Evolutionary conservation across 2,888 invertebrate genomes (phyloP).

Genomic region (Pollenia labialis): DNA sequence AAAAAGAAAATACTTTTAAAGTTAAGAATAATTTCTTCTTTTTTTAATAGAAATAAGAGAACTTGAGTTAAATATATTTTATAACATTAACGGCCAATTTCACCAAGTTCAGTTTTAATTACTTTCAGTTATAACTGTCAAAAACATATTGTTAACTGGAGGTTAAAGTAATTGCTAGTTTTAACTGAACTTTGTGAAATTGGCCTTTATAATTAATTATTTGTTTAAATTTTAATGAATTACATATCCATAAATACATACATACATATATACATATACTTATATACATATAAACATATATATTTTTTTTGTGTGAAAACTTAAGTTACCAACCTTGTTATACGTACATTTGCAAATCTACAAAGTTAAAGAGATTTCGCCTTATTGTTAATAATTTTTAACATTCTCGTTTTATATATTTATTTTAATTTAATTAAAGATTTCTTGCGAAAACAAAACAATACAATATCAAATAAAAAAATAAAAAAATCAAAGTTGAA

Average conservation of each 20-base stretch:
- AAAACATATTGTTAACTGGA: no score
- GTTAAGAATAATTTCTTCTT: background rate
- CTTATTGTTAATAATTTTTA: conserved; percentile 35
- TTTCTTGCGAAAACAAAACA: conserved; percentile 70
- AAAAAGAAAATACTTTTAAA: background rate
- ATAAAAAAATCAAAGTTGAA: conserved; percentile 57
- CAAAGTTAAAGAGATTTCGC: conserved; percentile 64
- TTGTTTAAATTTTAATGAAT: background rate
- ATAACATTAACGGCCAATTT: background rate
- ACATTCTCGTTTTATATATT: conserved; percentile 6
- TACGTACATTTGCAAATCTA: conserved; percentile 56
- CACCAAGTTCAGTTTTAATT: no score
- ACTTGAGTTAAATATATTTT: conserved; percentile 6
- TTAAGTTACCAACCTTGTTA: conserved; percentile 71
- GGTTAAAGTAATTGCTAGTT: no score
- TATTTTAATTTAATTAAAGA: conserved; percentile 62
- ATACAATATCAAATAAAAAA: conserved; percentile 46
- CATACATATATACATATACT: background rate
- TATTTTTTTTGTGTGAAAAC: conserved; percentile 73
- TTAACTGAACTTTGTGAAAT: background rate
- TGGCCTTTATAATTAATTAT: background rate
- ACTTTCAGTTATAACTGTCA: no score
- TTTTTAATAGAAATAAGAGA: conserved; percentile 8
- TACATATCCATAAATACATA: no score
- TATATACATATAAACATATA: background rate